phyloP scores from a whole-genome alignment of 2,888 invertebrate genomes.

The Criorhina ranunculi region DNA sequence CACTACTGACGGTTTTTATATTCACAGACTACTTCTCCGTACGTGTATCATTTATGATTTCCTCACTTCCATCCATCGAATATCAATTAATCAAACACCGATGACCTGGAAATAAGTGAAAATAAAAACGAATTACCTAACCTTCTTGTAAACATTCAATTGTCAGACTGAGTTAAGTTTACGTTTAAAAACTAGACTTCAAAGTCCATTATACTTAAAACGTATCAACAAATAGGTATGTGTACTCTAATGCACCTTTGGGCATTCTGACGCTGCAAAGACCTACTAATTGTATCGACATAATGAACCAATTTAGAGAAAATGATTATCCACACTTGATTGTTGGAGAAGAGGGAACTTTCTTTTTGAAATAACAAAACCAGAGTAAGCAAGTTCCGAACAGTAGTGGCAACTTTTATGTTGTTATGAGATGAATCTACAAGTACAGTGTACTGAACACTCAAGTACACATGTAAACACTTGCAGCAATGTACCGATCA shows the following conservation, averaged over 20 bases:
- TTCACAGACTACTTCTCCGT: neutral
- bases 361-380: constrained; percentile 13
- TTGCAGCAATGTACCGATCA: neutral
- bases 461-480: constrained; percentile 2
- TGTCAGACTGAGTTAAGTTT: neutral
- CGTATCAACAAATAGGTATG: constrained; percentile 2
- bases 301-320: constrained; percentile 38
- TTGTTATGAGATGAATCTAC: neutral
- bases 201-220: constrained; percentile 24
- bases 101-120: constrained; percentile 25
- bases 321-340: constrained; percentile 29
- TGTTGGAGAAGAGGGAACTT: constrained; percentile 31
- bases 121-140: constrained; percentile 36
- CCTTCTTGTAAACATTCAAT: constrained; percentile 1
- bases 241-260: neutral
- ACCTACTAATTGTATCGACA: constrained; percentile 10
- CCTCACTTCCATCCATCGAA: constrained; percentile 24
- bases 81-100: constrained; percentile 28
- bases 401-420: neutral
- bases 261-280: neutral
- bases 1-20: neutral
- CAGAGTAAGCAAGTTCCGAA: neutral
- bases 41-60: constrained; percentile 22
- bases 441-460: neutral
- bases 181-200: neutral